Conservation (phyloP, 1,140 invertebrate species). For the Drosophila hydei region DNA sequence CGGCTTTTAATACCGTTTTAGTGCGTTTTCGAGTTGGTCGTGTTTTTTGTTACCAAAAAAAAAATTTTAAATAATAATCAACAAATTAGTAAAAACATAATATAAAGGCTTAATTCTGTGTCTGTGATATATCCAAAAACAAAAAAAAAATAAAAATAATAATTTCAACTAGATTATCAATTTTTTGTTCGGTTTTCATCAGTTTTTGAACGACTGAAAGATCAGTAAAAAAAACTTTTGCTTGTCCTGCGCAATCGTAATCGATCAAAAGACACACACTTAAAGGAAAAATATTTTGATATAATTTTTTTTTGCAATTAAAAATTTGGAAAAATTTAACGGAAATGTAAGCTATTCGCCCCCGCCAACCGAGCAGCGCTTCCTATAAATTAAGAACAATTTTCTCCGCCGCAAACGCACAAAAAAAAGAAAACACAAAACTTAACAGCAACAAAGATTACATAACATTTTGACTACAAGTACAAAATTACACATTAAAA, state of each 20-base stretch:
- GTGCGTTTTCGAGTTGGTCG: constrained; percentile 84
- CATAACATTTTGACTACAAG: constrained; percentile 48
- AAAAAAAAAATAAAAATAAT: background rate
- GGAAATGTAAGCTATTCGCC: constrained; percentile 83
- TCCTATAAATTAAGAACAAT: constrained; percentile 49
- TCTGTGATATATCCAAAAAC: constrained; percentile 12
- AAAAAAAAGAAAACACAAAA: constrained; percentile 10
- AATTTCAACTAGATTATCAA: background rate
- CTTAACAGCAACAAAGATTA: constrained; percentile 42
- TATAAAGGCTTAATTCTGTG: constrained; percentile 12
- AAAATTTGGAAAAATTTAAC: constrained; percentile 41
- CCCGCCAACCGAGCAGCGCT: constrained; percentile 56
- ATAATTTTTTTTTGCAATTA: constrained; percentile 28
- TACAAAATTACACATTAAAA: constrained; percentile 19
- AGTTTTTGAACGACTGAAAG: background rate
- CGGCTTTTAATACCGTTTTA: constrained; percentile 83
- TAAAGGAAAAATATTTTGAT: too few species aligned
- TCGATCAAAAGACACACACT: background rate
- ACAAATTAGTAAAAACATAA: constrained; percentile 5
- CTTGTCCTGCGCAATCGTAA: constrained; percentile 1
- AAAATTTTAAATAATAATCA: constrained; percentile 14
- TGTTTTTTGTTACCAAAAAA: constrained; percentile 64
- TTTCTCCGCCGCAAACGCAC: constrained; percentile 29
- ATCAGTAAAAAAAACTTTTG: background rate
- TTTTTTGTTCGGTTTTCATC: constrained; percentile 11